Percentiles rank a stretch among this genome's conserved stretches.
These are phyloP conservation scores for Rhingia rostrata DNA, from an alignment of 2,888 invertebrate genomes.

Conservation along the genomic window DNA sequence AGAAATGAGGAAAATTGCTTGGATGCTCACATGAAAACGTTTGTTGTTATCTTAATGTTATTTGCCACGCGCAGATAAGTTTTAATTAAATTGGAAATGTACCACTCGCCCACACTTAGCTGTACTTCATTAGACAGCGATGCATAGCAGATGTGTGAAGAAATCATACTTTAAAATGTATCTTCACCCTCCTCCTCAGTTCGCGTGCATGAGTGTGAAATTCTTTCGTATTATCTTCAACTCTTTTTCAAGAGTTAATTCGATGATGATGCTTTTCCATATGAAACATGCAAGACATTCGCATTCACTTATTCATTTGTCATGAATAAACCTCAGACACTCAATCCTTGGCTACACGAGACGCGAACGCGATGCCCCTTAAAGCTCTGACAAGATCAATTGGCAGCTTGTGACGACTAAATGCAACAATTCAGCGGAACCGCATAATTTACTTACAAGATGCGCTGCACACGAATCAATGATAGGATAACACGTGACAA, in stretches of 20 bases:
- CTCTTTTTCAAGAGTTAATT: background rate
- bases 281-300: background rate
- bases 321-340: conserved; percentile 35
- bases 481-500: conserved; percentile 51
- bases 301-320: conserved; percentile 19
- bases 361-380: background rate
- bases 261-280: background rate
- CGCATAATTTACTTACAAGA: conserved; percentile 30
- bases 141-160: too few relatives aligned
- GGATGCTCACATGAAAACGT: too few relatives aligned
- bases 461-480: background rate
- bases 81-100: too few relatives aligned
- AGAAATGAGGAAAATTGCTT: too few relatives aligned
- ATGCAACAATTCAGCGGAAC: conserved; percentile 25
- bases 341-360: conserved; percentile 7
- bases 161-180: too few relatives aligned
- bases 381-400: background rate
- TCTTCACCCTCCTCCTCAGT: too few relatives aligned
- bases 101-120: too few relatives aligned
- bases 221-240: too few relatives aligned
- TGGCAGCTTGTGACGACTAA: conserved; percentile 5
- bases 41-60: too few relatives aligned
- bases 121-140: too few relatives aligned
- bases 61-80: too few relatives aligned
- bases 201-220: too few relatives aligned